phyloP scores from a whole-genome alignment of 2,888 invertebrate species.

The Lasioglossum lativentre region DNA sequence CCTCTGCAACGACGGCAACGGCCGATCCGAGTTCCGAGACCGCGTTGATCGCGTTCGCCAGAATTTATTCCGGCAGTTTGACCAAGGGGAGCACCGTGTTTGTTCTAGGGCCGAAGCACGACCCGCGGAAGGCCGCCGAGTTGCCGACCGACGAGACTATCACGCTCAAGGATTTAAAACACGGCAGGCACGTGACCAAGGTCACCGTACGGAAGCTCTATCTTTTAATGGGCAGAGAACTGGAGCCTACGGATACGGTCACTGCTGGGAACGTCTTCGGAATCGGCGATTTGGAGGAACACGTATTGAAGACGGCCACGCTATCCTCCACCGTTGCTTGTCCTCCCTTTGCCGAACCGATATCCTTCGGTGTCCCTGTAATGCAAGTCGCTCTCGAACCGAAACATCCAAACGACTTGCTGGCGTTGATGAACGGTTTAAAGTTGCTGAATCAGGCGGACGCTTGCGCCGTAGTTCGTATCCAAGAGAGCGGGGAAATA shows the following conservation, averaged over 20 bases:
- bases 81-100: slow-evolving; percentile 91
- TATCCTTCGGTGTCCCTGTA: slow-evolving; percentile 93
- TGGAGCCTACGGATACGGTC: slow-evolving; percentile 91
- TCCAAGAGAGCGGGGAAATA: slow-evolving; percentile 98
- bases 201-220: slow-evolving; percentile 91
- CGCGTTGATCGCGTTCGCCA: slow-evolving; percentile 95
- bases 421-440: slow-evolving; percentile 90
- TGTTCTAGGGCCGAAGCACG: slow-evolving; percentile 95
- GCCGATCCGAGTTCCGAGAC: slow-evolving; percentile 80
- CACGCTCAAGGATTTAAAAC: slow-evolving; percentile 87
- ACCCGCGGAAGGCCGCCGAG: slow-evolving; percentile 88
- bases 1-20: background rate
- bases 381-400: slow-evolving; percentile 97
- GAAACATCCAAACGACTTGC: slow-evolving; percentile 91
- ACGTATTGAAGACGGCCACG: slow-evolving; percentile 95
- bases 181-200: slow-evolving; percentile 89
- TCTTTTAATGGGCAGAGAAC: slow-evolving; percentile 96
- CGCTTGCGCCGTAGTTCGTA: slow-evolving; percentile 94
- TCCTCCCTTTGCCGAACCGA: slow-evolving; percentile 94
- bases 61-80: slow-evolving; percentile 95
- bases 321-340: slow-evolving; percentile 92
- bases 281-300: slow-evolving; percentile 94
- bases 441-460: slow-evolving; percentile 96
- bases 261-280: slow-evolving; percentile 96
- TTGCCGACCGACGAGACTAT: slow-evolving; percentile 83